Conservation (phyloP, 2,113 vertebrate genomes). For the Speoplatyrhinus poulsoni region DNA sequence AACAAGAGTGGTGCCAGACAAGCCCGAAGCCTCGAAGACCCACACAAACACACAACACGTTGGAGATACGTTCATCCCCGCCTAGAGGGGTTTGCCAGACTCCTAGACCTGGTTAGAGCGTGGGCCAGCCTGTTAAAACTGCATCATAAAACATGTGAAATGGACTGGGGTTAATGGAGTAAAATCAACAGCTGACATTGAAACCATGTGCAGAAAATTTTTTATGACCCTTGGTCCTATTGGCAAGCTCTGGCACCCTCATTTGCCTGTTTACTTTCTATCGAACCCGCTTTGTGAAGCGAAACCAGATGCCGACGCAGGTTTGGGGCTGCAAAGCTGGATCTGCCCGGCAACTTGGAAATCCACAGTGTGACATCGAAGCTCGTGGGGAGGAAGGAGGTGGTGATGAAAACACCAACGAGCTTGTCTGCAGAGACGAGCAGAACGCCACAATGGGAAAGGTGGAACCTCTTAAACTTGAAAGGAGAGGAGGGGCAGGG, state of each 20-base stretch:
- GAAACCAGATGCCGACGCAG: neutral
- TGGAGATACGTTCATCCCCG: no score
- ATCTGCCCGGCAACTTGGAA: neutral
- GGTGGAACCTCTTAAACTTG: neutral
- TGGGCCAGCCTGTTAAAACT: constrained; percentile 11
- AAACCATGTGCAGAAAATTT: constrained; percentile 20
- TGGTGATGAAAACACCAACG: neutral
- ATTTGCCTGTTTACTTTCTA: constrained; percentile 3
- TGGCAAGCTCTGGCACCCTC: neutral
- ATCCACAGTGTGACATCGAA: neutral
- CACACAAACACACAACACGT: no score
- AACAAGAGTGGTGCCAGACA: no score
- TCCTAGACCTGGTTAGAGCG: no score
- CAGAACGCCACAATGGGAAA: neutral
- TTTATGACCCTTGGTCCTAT: neutral
- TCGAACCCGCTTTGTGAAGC: neutral
- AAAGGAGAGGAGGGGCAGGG: constrained; percentile 14
- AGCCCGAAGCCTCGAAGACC: no score
- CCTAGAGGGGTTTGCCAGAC: no score
- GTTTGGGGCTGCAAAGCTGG: neutral
- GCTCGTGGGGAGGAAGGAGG: neutral
- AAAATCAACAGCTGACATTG: constrained; percentile 53
- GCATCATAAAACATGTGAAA: constrained; percentile 31
- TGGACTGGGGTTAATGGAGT: constrained; percentile 15
- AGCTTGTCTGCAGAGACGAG: neutral